Percentiles rank a stretch among this genome's conserved stretches.
Evolutionary conservation across 2,888 invertebrate species (phyloP).

Genomic region (Coelopa pilipes): DNA sequence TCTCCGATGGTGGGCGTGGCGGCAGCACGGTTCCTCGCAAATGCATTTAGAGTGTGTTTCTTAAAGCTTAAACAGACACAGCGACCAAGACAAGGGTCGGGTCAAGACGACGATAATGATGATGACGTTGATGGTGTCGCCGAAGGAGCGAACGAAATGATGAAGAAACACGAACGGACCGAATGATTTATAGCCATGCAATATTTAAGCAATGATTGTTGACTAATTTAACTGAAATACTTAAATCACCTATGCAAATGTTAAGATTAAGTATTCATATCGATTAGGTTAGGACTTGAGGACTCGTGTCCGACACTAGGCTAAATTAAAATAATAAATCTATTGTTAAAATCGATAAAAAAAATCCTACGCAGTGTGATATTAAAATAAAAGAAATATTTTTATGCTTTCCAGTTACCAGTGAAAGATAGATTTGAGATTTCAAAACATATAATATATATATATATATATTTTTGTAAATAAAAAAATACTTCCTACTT

Average conservation of each 20-base stretch:
- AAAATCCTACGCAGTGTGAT: conserved; percentile 66
- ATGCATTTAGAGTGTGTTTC: conserved; percentile 47
- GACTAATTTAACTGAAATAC: conserved; percentile 37
- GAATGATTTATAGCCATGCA: conserved; percentile 41
- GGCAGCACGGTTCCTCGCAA: conserved; percentile 47
- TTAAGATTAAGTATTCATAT: conserved; percentile 33
- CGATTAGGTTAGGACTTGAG: conserved; percentile 1
- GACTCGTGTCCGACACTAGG: background rate
- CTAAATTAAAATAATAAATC: conserved; percentile 15
- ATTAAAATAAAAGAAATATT: conserved; percentile 55
- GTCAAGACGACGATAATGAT: no score
- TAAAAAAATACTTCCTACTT: conserved; percentile 14
- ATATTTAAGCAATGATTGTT: conserved; percentile 43
- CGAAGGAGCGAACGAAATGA: conserved; percentile 37
- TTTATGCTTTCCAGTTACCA: conserved; percentile 19
- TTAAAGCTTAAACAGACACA: conserved; percentile 6
- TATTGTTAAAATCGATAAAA: conserved; percentile 31
- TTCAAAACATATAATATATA: conserved; percentile 7
- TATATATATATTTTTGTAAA: conserved; percentile 14
- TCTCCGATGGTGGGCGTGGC: background rate
- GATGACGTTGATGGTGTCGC: no score
- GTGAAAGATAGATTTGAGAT: conserved; percentile 18
- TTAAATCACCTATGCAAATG: conserved; percentile 22
- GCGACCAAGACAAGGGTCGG: background rate
- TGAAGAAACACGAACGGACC: conserved; percentile 25